Evolutionary conservation across 2,888 invertebrate genomes (phyloP), one percentile per base, ranked within the genome.

Genomic region (Molorchus minor): DNA sequence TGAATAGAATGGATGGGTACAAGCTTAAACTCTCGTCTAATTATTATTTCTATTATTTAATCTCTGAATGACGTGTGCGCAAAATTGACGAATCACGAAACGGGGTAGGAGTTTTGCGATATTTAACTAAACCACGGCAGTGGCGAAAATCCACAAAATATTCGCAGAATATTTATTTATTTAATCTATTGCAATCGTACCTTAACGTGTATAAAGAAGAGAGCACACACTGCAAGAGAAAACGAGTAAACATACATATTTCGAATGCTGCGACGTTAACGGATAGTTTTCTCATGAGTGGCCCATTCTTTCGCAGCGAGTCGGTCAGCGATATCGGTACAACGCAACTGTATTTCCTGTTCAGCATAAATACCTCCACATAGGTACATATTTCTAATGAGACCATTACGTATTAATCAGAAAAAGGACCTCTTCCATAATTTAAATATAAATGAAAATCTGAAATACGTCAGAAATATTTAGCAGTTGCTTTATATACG

Each of bases 401-500:
- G 38, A 38, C 25, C 2, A 35, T 8, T 49, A 38, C 19, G 15
- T 36, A 38, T 25, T 8, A n/a, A n/a, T n/a, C n/a, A n/a, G n/a
- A n/a, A 17, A 3, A 38, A 36, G 21, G 20, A 36, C 21, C 21
- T 8, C 21, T 17, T 16, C 16, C 25, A 25, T 16, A 41, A 52
- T 41, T 19, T 40, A 13, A 52, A 52, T 52, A 45, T 33, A 56
- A 60, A 56, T 61, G 49, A 57, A 58, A 62, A 44, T 62, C 60
- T 35, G 40, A 60, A 60, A 57, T 51, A 49, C 53, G 56, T 62
- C 52, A 30, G 57, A 56, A 52, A 61, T 66, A 54, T 64, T 68
- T 62, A 58, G 59, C 64, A 61, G 61, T 67, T 20, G 43, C 58
- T 62, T 62, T 71, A 71, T 72, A 68, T 66, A 75, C 71, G 75